Percentiles rank a stretch among this genome's conserved stretches.
Conservation (phyloP, 1,140 invertebrate species). For the Camponotus vicinus region DNA sequence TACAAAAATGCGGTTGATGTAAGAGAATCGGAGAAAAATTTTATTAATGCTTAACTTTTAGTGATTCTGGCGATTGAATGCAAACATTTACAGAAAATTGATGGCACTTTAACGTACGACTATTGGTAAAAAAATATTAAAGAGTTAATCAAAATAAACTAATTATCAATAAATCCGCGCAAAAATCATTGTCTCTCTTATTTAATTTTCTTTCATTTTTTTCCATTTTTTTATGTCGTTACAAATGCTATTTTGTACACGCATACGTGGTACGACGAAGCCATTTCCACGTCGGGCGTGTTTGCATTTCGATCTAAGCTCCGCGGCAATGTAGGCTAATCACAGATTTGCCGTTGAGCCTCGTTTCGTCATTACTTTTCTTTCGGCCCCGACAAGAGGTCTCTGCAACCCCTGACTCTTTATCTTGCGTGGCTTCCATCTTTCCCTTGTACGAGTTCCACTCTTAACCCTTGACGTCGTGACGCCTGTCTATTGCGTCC, state of each 20-base stretch:
- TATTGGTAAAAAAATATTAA: neutral
- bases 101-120: neutral
- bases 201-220: neutral
- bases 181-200: neutral
- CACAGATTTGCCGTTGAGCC: slow-evolving; percentile 64
- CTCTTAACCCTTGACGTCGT: slow-evolving; percentile 43
- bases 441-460: slow-evolving; percentile 18
- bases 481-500: slow-evolving; percentile 40
- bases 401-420: neutral
- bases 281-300: neutral
- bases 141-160: neutral
- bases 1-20: neutral
- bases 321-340: slow-evolving; percentile 77
- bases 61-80: neutral
- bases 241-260: neutral
- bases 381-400: neutral
- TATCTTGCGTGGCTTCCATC: slow-evolving; percentile 21
- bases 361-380: slow-evolving; percentile 20
- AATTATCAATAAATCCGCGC: neutral
- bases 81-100: slow-evolving; percentile 3
- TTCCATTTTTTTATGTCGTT: neutral
- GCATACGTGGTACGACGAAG: neutral
- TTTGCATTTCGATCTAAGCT: slow-evolving; percentile 55
- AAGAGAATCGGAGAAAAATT: neutral
- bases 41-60: neutral